Evolutionary conservation across 2,888 invertebrate genomes (phyloP).

Genomic region (Acleris emargana): DNA sequence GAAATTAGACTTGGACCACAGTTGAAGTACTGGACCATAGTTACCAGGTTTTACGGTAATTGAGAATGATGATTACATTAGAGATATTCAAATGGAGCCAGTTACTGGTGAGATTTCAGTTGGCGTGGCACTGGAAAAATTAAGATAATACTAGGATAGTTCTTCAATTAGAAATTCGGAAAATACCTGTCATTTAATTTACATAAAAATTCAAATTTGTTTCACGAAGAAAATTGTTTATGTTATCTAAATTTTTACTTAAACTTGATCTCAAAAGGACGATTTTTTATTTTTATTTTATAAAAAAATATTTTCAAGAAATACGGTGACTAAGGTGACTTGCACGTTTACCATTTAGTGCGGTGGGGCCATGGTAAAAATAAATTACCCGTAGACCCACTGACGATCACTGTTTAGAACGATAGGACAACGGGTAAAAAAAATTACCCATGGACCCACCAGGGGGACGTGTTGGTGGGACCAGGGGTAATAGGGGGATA

Average conservation of each 20-base stretch:
- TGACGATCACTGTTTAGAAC: constrained; percentile 1
- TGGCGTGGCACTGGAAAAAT: constrained; percentile 8
- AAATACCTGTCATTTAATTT: too few relatives aligned
- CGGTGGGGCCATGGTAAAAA: background rate
- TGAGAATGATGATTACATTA: constrained; percentile 7
- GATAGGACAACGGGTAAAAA: background rate
- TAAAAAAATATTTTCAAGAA: too few relatives aligned
- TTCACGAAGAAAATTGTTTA: background rate
- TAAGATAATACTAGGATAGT: background rate
- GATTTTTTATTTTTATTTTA: background rate
- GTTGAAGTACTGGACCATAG: too few relatives aligned
- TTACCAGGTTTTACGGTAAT: too few relatives aligned
- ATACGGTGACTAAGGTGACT: too few relatives aligned
- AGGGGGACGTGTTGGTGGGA: constrained; percentile 4
- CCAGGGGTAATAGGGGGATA: too few relatives aligned
- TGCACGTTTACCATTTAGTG: too few relatives aligned
- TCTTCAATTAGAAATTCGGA: background rate
- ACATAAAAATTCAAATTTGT: background rate
- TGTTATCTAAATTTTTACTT: background rate
- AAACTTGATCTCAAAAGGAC: background rate
- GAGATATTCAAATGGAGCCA: constrained; percentile 1
- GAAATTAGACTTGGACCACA: too few relatives aligned
- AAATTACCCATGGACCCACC: constrained; percentile 3
- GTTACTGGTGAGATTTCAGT: constrained; percentile 4
- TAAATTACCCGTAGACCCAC: background rate